Base-by-base conservation (phyloP, 2,797 vertebrate species). In the Diglossa cyanea region DNA sequence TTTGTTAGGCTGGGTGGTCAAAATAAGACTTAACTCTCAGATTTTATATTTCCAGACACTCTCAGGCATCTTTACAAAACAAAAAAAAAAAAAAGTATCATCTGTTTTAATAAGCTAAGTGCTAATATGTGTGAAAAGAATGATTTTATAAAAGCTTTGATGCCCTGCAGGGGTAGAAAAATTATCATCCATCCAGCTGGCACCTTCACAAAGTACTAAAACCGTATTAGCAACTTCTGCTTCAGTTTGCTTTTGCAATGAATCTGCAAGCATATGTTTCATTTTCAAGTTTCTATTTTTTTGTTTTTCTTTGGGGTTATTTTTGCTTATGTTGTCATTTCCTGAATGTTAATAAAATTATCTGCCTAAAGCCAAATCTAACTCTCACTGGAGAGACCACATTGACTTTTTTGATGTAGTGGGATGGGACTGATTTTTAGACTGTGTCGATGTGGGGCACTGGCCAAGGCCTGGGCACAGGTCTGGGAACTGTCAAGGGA, bases 61-160 rank as follows among this genome's bases (percentile, higher is more conserved):
- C 90, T 33, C 55, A 83, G 89, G 83, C 94, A 95, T 75, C 94
- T 97, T 96, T 96, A 97, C 86, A 93, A 94, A 94, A 97, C 74
- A 95, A 97, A 98, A 55, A 17, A 97, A 58, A 98, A 97, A 79
- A 98, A 98, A 81, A 98, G 97, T 98, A 98, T 98, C 97, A 97
- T 98, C 97, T 98, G 98, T 98, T 97, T 98, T 98, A 98, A 97
- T 97, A 98, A 97, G 96, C 97, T 96, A 96, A 96, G 97, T 98
- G 98, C 98, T 98, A 98, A 98, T 98, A 98, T 95, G 97, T 98
- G 98, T 98, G 98, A 98, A 98, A 97, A 98, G 96, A 97, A 98
- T 97, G 96, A 97, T 98, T 98, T 98, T 98, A 96, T 97, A 97
- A 98, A 98, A 97, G 98, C 97, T 98, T 98, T 98, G 97, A 98